These are phyloP conservation scores for Epizoanthus scotinus DNA, from an alignment of 92 coral and sea anemone genomes.

Conservation along the genomic window DNA sequence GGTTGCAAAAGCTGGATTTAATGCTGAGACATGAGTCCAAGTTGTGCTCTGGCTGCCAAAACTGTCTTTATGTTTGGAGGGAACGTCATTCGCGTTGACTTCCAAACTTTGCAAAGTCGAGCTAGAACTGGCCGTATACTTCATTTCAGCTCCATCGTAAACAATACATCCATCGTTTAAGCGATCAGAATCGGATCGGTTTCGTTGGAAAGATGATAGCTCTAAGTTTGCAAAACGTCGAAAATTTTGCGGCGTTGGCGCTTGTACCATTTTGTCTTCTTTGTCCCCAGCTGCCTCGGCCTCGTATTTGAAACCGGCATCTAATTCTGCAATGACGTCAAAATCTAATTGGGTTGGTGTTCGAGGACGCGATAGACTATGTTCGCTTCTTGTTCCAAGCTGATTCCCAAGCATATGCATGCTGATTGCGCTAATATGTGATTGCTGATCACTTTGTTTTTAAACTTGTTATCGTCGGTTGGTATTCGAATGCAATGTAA, in stretches of 20 bases:
- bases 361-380: conserved; percentile 31
- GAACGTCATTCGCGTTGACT: neutral
- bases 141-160: conserved; percentile 75
- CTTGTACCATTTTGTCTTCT: conserved; percentile 14
- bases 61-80: neutral
- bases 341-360: conserved; percentile 60
- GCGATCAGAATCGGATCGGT: no score
- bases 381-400: neutral
- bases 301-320: conserved; percentile 62
- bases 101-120: conserved; percentile 15
- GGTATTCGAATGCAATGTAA: neutral
- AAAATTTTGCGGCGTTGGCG: conserved; percentile 23
- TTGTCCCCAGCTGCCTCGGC: conserved; percentile 35
- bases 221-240: conserved; percentile 26
- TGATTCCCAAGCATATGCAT: no score
- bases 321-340: conserved; percentile 69
- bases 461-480: neutral
- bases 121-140: conserved; percentile 47
- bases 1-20: conserved; percentile 45
- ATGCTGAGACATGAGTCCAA: conserved; percentile 27
- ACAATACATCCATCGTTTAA: no score
- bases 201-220: conserved; percentile 40
- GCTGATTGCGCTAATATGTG: neutral
- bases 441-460: neutral
- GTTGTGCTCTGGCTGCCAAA: neutral